These are phyloP conservation scores for Empidonax alnorum DNA, from an alignment of 2,113 vertebrate species.

Conservation along the genomic window DNA sequence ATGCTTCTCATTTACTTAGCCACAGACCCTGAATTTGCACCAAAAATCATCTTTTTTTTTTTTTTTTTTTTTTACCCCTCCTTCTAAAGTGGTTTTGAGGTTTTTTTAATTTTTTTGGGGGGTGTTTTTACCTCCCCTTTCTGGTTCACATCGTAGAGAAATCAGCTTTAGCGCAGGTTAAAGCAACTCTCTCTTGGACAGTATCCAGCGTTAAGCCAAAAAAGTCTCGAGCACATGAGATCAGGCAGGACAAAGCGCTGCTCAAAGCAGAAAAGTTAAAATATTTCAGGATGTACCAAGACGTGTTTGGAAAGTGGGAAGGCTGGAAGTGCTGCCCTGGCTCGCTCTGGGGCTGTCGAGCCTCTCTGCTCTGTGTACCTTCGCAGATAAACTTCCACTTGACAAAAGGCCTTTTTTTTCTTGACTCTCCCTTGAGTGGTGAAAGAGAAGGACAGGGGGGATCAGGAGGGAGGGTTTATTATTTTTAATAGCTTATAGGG, in stretches of 20 bases:
- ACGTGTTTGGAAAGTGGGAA: conserved; percentile 54
- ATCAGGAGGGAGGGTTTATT: conserved; percentile 15
- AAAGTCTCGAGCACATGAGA: conserved; percentile 65
- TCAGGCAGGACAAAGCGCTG: conserved; percentile 53
- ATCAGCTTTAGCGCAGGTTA: conserved; percentile 54
- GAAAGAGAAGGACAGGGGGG: conserved; percentile 4
- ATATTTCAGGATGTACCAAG: conserved; percentile 63
- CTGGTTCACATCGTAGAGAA: conserved; percentile 30
- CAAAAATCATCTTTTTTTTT: not conserved
- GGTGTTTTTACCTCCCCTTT: conserved; percentile 23
- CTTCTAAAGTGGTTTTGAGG: conserved; percentile 36
- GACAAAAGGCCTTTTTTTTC: conserved; percentile 46
- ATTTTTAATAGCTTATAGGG: conserved; percentile 13
- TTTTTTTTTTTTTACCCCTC: not conserved
- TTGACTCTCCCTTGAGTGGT: not conserved
- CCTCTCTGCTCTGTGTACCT: conserved; percentile 29
- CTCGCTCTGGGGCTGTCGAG: conserved; percentile 29
- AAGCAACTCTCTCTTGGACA: conserved; percentile 67
- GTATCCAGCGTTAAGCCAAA: conserved; percentile 71
- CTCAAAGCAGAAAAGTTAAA: conserved; percentile 62
- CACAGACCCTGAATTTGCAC: not conserved
- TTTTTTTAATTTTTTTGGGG: not conserved
- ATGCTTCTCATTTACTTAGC: not conserved
- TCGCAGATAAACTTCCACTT: conserved; percentile 67
- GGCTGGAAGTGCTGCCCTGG: conserved; percentile 47